Evolutionary conservation across 2,113 vertebrate genomes (phyloP), one percentile per base, ranked within the genome.

Genomic region (Aegithalos caudatus): DNA sequence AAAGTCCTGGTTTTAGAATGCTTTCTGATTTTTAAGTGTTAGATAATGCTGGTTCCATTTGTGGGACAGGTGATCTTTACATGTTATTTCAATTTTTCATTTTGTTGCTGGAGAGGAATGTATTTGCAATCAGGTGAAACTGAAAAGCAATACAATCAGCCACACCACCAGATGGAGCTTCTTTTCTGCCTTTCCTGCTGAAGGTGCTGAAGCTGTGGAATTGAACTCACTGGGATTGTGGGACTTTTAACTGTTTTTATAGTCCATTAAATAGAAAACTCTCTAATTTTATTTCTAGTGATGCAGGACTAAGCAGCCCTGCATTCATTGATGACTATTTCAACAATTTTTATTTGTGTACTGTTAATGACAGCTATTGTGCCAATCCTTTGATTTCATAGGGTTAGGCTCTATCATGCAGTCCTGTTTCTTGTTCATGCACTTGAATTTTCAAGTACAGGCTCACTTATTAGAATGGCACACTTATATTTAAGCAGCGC

Each of bases 101-200:
- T 70, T 66, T 12, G 23, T 45, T 80, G n/a, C 45, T 82, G 29
- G 18, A 79, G 57, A 82, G 40, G 67, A 58, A 77, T 14, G 38
- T 17, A 45, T 61, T 73, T 65, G 47, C 50, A 45, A 45, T 38
- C 31, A 45, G 61, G 70, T 40, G 11, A 61, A 69, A 82, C 25
- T 10, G 35, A 58, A 62, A 72, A 81, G 76, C 27, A 33, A 70
- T 70, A 22, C 47, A 80, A 83, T 88, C 79, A 62, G 64, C 96
- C 91, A 95, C 76, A 57, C 95, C 94, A 96, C 86, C 91, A 95
- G 94, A 67, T 91, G 94, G 94, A 94, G 95, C 83, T 89, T 74
- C 56, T 88, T 86, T 91, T 92, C 91, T 94, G 91, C 88, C 80
- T 94, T 95, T 92, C 28, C 83, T 19, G 4, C 57, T 37, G 44